Evolutionary conservation across 2,888 invertebrate species (phyloP).

Genomic region (Trimorus sp.): DNA sequence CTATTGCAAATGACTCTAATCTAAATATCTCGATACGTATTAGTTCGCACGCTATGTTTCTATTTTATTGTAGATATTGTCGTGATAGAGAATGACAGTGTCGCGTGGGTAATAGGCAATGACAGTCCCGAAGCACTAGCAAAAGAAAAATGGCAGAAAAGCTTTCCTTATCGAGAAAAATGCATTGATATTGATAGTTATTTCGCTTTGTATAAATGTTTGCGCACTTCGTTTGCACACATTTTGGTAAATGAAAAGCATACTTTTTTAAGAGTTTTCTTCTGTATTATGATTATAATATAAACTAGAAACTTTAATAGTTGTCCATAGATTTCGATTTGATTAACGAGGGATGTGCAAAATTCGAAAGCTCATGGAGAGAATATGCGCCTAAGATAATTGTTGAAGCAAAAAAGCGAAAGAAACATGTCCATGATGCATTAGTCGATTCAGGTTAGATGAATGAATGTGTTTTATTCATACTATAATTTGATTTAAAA

Average conservation of each 20-base stretch:
- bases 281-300: no score
- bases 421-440: not conserved
- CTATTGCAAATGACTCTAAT: no score
- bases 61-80: not conserved
- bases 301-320: not conserved
- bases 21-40: no score
- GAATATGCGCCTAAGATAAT: not conserved
- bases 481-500: no score
- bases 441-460: slow-evolving; percentile 4
- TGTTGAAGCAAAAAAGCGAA: not conserved
- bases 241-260: slow-evolving; percentile 24
- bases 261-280: slow-evolving; percentile 4
- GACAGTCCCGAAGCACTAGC: slow-evolving; percentile 18
- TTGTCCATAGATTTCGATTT: slow-evolving; percentile 4
- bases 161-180: slow-evolving; percentile 23
- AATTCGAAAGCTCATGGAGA: not conserved
- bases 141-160: slow-evolving; percentile 25
- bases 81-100: slow-evolving; percentile 16
- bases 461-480: no score
- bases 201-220: slow-evolving; percentile 35
- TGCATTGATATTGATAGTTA: not conserved
- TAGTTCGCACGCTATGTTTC: no score
- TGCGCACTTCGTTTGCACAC: slow-evolving; percentile 28
- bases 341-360: not conserved
- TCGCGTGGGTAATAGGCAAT: slow-evolving; percentile 24